Conservation (phyloP, 2,888 invertebrate genomes). For the Sesia apiformis region DNA sequence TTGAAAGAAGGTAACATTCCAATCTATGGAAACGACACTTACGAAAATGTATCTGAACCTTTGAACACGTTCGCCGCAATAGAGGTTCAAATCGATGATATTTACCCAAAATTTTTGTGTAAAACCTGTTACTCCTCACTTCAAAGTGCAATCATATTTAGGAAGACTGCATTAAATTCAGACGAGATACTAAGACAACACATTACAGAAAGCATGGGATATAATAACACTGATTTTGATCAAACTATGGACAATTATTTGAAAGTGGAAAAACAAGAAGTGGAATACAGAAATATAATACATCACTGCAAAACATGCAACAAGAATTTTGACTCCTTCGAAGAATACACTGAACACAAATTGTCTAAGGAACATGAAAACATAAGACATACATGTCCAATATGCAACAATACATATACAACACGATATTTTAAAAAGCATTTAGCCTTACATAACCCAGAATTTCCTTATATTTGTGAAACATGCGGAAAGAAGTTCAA, state of each 20-base stretch:
- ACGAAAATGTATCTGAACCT: slow-evolving; percentile 30
- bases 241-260: not conserved
- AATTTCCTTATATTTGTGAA: slow-evolving; percentile 45
- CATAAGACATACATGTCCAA: slow-evolving; percentile 32
- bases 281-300: slow-evolving; percentile 11
- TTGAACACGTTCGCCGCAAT: slow-evolving; percentile 36
- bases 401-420: slow-evolving; percentile 46
- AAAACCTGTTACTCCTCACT: slow-evolving; percentile 38
- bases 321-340: slow-evolving; percentile 32
- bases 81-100: slow-evolving; percentile 32
- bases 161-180: slow-evolving; percentile 49
- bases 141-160: slow-evolving; percentile 47
- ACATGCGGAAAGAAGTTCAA: slow-evolving; percentile 55
- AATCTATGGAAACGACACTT: slow-evolving; percentile 28
- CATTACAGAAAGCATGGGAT: slow-evolving; percentile 2
- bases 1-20: slow-evolving; percentile 47
- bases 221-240: slow-evolving; percentile 11
- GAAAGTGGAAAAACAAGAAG: slow-evolving; percentile 8
- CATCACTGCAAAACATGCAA: slow-evolving; percentile 42
- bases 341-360: slow-evolving; percentile 43
- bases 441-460: slow-evolving; percentile 32
- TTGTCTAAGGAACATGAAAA: slow-evolving; percentile 47
- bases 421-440: slow-evolving; percentile 46
- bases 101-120: slow-evolving; percentile 49
- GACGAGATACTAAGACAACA: slow-evolving; percentile 27